Conservation (phyloP, 2,113 vertebrate species). For the Heteronetta atricapilla region DNA sequence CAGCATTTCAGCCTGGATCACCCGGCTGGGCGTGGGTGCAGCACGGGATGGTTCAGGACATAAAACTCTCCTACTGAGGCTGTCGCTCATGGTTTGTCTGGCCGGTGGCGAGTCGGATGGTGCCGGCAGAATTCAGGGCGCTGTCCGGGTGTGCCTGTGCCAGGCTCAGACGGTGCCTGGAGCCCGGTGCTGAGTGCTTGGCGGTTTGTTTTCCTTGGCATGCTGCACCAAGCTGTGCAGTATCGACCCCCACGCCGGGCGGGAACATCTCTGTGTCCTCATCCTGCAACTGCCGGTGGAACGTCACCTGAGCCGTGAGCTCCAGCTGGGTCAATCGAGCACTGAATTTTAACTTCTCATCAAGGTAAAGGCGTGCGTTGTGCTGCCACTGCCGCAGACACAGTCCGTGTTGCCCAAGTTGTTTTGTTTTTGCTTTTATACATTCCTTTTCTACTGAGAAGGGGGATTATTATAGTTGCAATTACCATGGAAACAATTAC, state of each 20-base stretch:
- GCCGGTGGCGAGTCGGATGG: too few relatives aligned
- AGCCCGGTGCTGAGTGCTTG: fast-evolving
- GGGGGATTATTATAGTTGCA: slow-evolving; percentile 52
- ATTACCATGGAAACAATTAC: slow-evolving; percentile 79
- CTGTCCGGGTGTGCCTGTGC: too few relatives aligned
- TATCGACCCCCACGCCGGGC: not conserved
- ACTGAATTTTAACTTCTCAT: not conserved
- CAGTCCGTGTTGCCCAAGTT: not conserved
- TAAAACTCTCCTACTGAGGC: not conserved
- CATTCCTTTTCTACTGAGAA: not conserved
- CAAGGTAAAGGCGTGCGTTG: not conserved
- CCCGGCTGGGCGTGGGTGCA: not conserved
- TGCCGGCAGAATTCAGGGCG: too few relatives aligned
- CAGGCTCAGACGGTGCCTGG: too few relatives aligned
- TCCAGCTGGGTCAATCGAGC: not conserved
- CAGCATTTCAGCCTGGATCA: not conserved
- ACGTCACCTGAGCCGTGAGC: not conserved
- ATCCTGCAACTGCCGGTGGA: not conserved
- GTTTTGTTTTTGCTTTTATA: not conserved
- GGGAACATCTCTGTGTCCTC: not conserved
- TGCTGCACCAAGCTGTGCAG: fast-evolving
- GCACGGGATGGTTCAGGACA: not conserved
- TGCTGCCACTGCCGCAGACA: not conserved
- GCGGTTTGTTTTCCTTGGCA: not conserved
- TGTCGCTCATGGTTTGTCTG: not conserved